phyloP scores from a whole-genome alignment of 2,888 invertebrate species.

The Drosophila nigritarsus region DNA sequence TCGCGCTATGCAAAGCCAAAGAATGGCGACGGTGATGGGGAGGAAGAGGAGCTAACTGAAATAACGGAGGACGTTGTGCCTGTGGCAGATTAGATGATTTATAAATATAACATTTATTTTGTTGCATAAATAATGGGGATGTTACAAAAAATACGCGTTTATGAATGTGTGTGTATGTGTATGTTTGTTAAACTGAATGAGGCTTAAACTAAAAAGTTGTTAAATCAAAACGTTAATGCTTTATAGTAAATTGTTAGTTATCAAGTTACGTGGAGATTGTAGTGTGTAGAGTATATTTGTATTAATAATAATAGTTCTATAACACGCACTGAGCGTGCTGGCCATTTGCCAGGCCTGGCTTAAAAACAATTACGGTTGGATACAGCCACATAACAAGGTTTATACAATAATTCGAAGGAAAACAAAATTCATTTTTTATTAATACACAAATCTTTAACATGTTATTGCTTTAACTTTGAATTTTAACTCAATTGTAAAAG shows the following conservation, averaged over 20 bases:
- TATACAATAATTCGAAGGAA: slow-evolving; percentile 37
- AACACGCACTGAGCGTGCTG: slow-evolving; percentile 54
- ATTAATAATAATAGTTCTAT: slow-evolving; percentile 52
- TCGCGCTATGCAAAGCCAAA: slow-evolving; percentile 78
- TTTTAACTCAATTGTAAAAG: slow-evolving; percentile 38
- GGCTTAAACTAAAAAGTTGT: slow-evolving; percentile 70
- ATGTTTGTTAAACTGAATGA: slow-evolving; percentile 41
- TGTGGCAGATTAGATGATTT: slow-evolving; percentile 59
- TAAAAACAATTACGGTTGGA: slow-evolving; percentile 39
- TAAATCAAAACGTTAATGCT: slow-evolving; percentile 51
- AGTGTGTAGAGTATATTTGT: slow-evolving; percentile 44
- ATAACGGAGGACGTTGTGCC: slow-evolving; percentile 63
- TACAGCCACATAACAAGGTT: slow-evolving; percentile 35
- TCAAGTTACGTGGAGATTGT: slow-evolving; percentile 35
- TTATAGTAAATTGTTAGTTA: slow-evolving; percentile 46
- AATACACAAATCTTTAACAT: slow-evolving; percentile 55
- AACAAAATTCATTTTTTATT: slow-evolving; percentile 48
- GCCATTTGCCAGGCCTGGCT: slow-evolving; percentile 34
- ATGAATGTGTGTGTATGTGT: slow-evolving; percentile 27
- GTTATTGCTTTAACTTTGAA: slow-evolving; percentile 35
- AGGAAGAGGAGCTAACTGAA: slow-evolving; percentile 62
- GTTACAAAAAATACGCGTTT: slow-evolving; percentile 68
- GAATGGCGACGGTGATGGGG: slow-evolving; percentile 60
- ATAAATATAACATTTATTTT: slow-evolving; percentile 78
- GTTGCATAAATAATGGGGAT: slow-evolving; percentile 68